phyloP scores from a whole-genome alignment of 2,113 vertebrate genomes.

The Chamaea fasciata region DNA sequence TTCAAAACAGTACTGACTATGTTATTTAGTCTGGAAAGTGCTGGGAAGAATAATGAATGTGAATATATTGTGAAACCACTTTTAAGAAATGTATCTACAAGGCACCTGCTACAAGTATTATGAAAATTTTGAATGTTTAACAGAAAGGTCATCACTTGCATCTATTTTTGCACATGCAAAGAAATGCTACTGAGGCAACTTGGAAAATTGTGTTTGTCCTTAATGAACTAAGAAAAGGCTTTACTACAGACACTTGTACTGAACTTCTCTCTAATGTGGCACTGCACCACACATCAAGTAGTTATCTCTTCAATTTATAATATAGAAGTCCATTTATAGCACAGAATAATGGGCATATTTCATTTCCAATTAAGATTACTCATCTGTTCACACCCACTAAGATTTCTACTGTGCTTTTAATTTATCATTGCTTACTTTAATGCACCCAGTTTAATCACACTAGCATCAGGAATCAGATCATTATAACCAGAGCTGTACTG shows the following conservation, averaged over 20 bases:
- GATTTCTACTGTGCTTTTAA: slow-evolving; percentile 65
- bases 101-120: background rate
- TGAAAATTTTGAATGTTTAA: background rate
- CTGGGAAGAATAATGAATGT: background rate
- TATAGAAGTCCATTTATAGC: slow-evolving; percentile 60
- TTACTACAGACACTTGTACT: background rate
- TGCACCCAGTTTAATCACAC: slow-evolving; percentile 56
- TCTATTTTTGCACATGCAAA: background rate
- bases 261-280: background rate
- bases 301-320: slow-evolving; percentile 56
- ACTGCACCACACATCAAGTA: slow-evolving; percentile 3
- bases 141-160: background rate
- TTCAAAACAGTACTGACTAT: background rate
- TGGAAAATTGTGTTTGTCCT: background rate
- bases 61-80: background rate
- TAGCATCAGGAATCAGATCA: slow-evolving; percentile 52
- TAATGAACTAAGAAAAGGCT: background rate
- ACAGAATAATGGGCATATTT: slow-evolving; percentile 67
- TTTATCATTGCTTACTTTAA: slow-evolving; percentile 67
- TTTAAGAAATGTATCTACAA: background rate
- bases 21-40: background rate
- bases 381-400: slow-evolving; percentile 64
- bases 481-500: slow-evolving; percentile 37
- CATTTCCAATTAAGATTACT: slow-evolving; percentile 72
- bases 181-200: background rate